These are phyloP conservation scores for Phengaris alcon DNA, from an alignment of 2,888 invertebrate species.

Conservation along the genomic window DNA sequence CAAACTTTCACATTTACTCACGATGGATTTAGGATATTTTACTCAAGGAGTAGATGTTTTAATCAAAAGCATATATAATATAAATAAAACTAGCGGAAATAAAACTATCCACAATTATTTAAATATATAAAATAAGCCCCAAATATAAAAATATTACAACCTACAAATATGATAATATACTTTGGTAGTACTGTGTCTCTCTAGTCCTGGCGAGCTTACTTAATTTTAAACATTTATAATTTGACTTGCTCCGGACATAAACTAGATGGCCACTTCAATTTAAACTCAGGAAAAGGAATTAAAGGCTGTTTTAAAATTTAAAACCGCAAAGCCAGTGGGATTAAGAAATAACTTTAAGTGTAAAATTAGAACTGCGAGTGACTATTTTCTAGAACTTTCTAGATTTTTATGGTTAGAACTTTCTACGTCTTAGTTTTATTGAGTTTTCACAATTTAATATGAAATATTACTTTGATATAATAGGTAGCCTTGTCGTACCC, in stretches of 20 bases:
- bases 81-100: too few species aligned
- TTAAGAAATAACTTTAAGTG: constrained; percentile 29
- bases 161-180: too few species aligned
- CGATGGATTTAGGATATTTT: too few species aligned
- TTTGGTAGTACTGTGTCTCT: too few species aligned
- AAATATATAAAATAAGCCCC: too few species aligned
- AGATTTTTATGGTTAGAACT: constrained; percentile 23
- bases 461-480: neutral
- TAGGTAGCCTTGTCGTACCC: too few species aligned
- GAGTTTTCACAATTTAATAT: neutral
- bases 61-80: too few species aligned
- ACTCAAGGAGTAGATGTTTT: too few species aligned
- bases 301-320: constrained; percentile 30
- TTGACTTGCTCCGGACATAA: constrained; percentile 17
- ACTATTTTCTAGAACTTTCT: constrained; percentile 27
- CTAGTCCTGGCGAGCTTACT: constrained; percentile 6
- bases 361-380: constrained; percentile 30
- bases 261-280: constrained; percentile 24
- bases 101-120: too few species aligned
- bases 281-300: constrained; percentile 28
- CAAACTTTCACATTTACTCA: too few species aligned
- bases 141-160: too few species aligned
- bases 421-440: constrained; percentile 26
- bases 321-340: constrained; percentile 30
- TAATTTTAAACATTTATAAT: constrained; percentile 19